These are phyloP conservation scores for Heliconius hermathena DNA, from an alignment of 1,140 invertebrate species.

Conservation along the genomic window DNA sequence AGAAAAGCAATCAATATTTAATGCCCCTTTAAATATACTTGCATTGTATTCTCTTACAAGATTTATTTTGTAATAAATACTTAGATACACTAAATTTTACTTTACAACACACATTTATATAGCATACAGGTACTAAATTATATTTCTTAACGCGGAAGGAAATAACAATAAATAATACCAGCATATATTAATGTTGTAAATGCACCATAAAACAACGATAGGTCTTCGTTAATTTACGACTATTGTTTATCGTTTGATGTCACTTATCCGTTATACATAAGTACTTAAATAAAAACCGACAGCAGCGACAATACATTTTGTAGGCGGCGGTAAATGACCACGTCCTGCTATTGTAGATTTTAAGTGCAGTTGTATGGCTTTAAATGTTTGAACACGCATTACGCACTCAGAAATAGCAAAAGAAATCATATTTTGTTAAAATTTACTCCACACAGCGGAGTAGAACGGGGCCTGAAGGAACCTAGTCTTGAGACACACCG, in stretches of 20 bases:
- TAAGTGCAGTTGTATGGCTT: neutral
- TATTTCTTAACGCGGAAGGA: constrained; percentile 21
- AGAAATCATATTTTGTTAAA: neutral
- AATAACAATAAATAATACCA: constrained; percentile 10
- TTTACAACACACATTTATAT: neutral
- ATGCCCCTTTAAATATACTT: neutral
- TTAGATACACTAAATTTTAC: neutral
- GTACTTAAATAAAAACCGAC: constrained; percentile 19
- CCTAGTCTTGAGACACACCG: no score
- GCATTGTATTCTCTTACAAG: neutral
- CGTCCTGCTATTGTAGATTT: constrained; percentile 10
- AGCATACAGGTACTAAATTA: constrained; percentile 1
- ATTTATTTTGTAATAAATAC: neutral
- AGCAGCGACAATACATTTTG: neutral
- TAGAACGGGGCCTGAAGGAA: no score
- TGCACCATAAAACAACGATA: constrained; percentile 14
- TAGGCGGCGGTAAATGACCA: constrained; percentile 14
- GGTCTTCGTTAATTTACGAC: constrained; percentile 19
- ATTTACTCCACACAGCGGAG: no score
- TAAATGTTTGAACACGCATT: neutral
- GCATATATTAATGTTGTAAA: neutral
- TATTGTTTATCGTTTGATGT: constrained; percentile 12
- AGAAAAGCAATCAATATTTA: constrained; percentile 17
- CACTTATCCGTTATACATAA: constrained; percentile 12
- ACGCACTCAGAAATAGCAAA: constrained; percentile 5